phyloP scores from a whole-genome alignment of 2,113 vertebrate genomes.

The Fulmarus glacialis region DNA sequence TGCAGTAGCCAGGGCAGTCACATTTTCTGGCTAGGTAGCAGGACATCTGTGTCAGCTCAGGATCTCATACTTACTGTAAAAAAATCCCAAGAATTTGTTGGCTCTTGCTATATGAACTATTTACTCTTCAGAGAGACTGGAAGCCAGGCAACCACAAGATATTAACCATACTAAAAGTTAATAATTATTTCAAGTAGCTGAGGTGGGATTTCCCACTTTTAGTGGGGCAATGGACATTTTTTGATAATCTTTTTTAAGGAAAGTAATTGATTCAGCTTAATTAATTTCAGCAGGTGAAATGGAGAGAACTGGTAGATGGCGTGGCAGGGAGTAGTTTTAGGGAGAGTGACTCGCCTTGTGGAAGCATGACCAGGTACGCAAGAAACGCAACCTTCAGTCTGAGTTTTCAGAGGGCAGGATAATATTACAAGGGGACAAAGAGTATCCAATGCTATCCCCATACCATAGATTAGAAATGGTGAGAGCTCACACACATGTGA shows the following conservation, averaged over 20 bases:
- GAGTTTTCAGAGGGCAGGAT: neutral
- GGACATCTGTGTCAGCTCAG: neutral
- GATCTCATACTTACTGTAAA: neutral
- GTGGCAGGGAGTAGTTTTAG: neutral
- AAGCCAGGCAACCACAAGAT: neutral
- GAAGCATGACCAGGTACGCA: neutral
- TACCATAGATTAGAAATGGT: neutral
- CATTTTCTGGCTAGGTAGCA: neutral
- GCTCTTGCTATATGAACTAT: neutral
- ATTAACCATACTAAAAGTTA: neutral
- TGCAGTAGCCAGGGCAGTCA: neutral
- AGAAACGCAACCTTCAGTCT: neutral
- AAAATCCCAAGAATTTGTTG: slow-evolving; percentile 14
- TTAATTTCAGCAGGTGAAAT: neutral
- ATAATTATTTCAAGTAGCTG: neutral
- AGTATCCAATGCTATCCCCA: neutral
- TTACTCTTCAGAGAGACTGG: neutral
- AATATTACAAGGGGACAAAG: neutral
- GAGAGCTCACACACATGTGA: neutral
- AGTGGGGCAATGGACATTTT: neutral
- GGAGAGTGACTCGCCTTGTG: neutral
- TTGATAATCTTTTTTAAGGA: neutral
- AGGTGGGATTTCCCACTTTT: neutral
- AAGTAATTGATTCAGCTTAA: neutral
- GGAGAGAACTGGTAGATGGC: neutral